phyloP scores from a whole-genome alignment of 1,140 invertebrate species.

The Papilio glaucus region DNA sequence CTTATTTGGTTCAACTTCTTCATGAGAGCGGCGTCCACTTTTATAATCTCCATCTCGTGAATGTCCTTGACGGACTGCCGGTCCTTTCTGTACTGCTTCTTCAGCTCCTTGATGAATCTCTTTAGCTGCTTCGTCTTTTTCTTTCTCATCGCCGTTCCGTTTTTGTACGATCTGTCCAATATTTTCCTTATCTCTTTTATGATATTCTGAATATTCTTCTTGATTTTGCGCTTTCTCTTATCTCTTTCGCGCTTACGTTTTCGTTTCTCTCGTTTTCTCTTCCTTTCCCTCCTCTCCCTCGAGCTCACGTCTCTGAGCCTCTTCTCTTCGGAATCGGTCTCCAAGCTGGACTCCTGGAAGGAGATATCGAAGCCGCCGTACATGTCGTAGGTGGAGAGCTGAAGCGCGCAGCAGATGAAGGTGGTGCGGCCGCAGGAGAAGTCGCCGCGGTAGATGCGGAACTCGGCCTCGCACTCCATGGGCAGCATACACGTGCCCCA shows the following conservation, averaged over 20 bases:
- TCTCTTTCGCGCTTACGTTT: conserved; percentile 54
- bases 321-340: conserved; percentile 60
- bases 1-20: conserved; percentile 57
- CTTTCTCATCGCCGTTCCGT: conserved; percentile 60
- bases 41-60: conserved; percentile 59
- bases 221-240: conserved; percentile 64
- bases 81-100: conserved; percentile 65
- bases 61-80: conserved; percentile 60
- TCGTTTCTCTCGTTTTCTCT: conserved; percentile 44
- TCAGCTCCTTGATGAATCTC: conserved; percentile 66
- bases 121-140: conserved; percentile 67
- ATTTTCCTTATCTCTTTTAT: conserved; percentile 67
- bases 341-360: conserved; percentile 60
- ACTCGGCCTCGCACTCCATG: conserved; percentile 70
- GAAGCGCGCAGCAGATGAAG: conserved; percentile 68
- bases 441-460: conserved; percentile 69
- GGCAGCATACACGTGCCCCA: conserved; percentile 73
- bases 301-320: conserved; percentile 49
- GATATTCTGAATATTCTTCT: conserved; percentile 62
- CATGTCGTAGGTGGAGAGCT: conserved; percentile 64
- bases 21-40: conserved; percentile 57
- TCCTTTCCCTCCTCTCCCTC: conserved; percentile 48
- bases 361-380: conserved; percentile 69
- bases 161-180: conserved; percentile 60
- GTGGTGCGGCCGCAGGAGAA: conserved; percentile 66